Conservation (phyloP, 2,797 vertebrate species). For the Lophius americanus region DNA sequence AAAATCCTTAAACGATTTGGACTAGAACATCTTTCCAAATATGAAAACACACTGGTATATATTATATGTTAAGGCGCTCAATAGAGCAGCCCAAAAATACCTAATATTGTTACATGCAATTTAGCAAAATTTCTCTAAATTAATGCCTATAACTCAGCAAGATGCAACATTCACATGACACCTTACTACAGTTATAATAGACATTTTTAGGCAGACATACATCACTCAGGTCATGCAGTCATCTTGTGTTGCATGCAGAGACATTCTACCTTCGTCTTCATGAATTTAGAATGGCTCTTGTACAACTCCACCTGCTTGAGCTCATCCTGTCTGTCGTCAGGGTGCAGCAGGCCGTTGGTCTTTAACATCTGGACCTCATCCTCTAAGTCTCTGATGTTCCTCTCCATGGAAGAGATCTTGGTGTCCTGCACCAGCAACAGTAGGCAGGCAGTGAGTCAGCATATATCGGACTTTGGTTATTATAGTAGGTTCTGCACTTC, state of each 20-base stretch:
- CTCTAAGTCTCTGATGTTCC: conserved; percentile 97
- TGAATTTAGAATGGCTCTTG: conserved; percentile 99
- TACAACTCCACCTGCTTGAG: conserved; percentile 98
- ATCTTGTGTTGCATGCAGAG: conserved; percentile 51
- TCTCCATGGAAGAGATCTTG: conserved; percentile 97
- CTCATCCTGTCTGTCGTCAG: conserved; percentile 91
- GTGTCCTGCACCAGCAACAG: conserved; percentile 87
- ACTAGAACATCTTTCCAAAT: conserved; percentile 1
- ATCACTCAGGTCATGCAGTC: conserved; percentile 36
- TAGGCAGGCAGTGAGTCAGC: conserved; percentile 45
- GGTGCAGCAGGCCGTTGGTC: conserved; percentile 91
- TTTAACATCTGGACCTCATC: conserved; percentile 99
- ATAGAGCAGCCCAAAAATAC: conserved; percentile 24
- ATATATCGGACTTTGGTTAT: conserved; percentile 18
- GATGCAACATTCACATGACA: conserved; percentile 29
- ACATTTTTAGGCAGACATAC: conserved; percentile 33
- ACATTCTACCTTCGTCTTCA: conserved; percentile 95
- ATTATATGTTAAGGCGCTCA: background rate
- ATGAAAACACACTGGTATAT: conserved; percentile 14
- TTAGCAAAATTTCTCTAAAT: background rate
- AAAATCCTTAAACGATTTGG: background rate
- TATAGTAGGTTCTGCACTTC: background rate
- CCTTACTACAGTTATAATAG: background rate
- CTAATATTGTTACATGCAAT: conserved; percentile 6
- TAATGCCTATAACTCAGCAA: conserved; percentile 22